Conservation (phyloP, 2,888 invertebrate species). For the Therioaphis trifolii region DNA sequence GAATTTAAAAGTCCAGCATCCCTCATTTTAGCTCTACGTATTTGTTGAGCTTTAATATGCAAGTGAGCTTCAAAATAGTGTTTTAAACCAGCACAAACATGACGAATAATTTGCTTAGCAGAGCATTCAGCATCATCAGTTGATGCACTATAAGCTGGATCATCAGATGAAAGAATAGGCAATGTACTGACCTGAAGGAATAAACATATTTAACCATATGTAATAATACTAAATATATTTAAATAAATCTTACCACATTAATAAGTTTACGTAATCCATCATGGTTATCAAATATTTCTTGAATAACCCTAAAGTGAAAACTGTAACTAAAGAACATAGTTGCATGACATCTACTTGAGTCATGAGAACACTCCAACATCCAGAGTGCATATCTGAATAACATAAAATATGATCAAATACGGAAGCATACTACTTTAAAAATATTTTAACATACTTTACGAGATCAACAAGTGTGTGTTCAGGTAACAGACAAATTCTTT, state of each 20-base stretch:
- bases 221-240: no score
- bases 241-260: constrained; percentile 81
- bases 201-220: no score
- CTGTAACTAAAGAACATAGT: constrained; percentile 97
- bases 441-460: constrained; percentile 32
- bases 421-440: neutral
- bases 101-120: constrained; percentile 88
- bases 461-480: constrained; percentile 70
- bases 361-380: constrained; percentile 95
- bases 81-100: constrained; percentile 89
- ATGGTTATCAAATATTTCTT: constrained; percentile 93
- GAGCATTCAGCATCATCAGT: constrained; percentile 92
- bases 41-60: constrained; percentile 79
- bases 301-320: constrained; percentile 91
- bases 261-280: constrained; percentile 93
- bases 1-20: constrained; percentile 55
- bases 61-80: constrained; percentile 93
- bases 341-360: constrained; percentile 97
- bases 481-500: constrained; percentile 89
- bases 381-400: constrained; percentile 85
- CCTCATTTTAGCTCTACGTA: constrained; percentile 70
- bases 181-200: constrained; percentile 82
- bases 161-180: constrained; percentile 82
- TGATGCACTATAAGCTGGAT: constrained; percentile 68
- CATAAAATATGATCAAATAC: constrained; percentile 13